Conservation (phyloP, 2,888 invertebrate species). For the Thelaira solivaga region DNA sequence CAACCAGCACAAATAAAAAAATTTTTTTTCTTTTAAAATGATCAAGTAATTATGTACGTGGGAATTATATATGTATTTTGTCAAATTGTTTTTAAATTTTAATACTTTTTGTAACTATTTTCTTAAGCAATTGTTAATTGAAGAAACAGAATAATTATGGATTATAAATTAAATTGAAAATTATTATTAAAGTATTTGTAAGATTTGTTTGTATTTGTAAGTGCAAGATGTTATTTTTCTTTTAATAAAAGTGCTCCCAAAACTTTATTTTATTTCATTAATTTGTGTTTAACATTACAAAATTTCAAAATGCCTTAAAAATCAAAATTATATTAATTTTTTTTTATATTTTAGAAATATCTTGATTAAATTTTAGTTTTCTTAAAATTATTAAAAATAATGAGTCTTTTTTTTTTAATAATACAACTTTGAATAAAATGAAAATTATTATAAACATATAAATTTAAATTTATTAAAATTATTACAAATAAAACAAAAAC, state of each 20-base stretch:
- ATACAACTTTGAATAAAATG: conserved; percentile 15
- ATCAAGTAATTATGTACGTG: too few relatives aligned
- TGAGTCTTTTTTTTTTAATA: neutral
- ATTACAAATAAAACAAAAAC: conserved; percentile 34
- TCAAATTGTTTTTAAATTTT: conserved; percentile 15
- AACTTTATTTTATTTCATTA: too few relatives aligned
- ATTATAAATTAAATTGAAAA: too few relatives aligned
- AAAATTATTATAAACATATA: conserved; percentile 11
- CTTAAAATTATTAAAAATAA: neutral
- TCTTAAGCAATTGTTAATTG: conserved; percentile 46
- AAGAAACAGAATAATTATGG: too few relatives aligned
- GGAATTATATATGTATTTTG: neutral
- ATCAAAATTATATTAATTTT: too few relatives aligned
- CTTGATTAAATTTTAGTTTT: neutral
- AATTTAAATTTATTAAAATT: conserved; percentile 43
- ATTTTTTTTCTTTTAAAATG: conserved; percentile 15
- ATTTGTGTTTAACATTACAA: too few relatives aligned
- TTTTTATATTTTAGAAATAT: neutral
- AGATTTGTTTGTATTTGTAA: too few relatives aligned
- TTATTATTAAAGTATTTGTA: too few relatives aligned
- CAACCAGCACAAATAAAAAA: conserved; percentile 51
- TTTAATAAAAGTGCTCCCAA: too few relatives aligned
- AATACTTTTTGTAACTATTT: neutral
- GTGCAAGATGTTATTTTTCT: too few relatives aligned
- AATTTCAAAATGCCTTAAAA: too few relatives aligned